Evolutionary conservation across 2,797 vertebrate species (phyloP).

Genomic region (Anguilla pacifica): DNA sequence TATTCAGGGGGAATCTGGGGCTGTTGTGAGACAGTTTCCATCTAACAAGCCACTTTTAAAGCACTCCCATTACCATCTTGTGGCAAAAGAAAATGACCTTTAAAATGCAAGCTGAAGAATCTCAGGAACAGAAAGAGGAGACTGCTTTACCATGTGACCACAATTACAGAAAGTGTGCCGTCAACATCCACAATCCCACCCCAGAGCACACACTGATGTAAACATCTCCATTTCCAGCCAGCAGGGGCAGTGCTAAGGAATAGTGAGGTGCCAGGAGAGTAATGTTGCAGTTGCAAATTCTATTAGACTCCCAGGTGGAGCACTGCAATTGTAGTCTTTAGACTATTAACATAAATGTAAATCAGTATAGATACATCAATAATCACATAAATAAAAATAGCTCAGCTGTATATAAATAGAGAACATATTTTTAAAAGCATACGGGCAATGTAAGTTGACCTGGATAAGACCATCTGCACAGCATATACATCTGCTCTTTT

Average conservation of each 20-base stretch:
- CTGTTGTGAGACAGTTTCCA: not conserved
- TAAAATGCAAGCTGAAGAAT: not conserved
- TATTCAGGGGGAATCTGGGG: slow-evolving; percentile 10
- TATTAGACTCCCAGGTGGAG: not conserved
- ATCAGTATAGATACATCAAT: not conserved
- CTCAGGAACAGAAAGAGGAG: not conserved
- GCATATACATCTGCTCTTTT: not conserved
- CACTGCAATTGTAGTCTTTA: not conserved
- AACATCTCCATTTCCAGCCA: not conserved
- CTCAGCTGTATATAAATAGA: not conserved
- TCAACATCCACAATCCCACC: not conserved
- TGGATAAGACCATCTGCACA: not conserved
- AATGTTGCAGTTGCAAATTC: not conserved
- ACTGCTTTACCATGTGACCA: not conserved
- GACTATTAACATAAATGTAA: not conserved
- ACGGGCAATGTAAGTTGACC: not conserved
- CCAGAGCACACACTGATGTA: not conserved
- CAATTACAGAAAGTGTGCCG: not conserved
- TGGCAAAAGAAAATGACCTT: not conserved
- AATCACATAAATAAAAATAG: not conserved
- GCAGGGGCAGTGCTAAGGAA: not conserved
- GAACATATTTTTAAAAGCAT: not conserved
- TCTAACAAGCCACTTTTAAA: slow-evolving; percentile 20
- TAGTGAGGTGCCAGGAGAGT: not conserved
- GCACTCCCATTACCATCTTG: not conserved